Base-by-base conservation (phyloP, 2,113 vertebrate genomes). In the Solea solea region DNA sequence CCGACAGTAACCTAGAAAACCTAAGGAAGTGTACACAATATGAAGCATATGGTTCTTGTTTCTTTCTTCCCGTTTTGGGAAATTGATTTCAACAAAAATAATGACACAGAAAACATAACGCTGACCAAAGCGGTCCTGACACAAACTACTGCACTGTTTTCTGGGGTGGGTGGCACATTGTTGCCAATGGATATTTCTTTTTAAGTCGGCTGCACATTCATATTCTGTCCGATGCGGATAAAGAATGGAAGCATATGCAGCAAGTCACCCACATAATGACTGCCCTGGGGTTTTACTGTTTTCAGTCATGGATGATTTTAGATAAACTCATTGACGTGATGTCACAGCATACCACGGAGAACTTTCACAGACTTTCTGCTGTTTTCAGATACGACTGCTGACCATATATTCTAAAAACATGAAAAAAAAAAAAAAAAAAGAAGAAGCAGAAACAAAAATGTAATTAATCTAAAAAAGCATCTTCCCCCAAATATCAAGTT, bases 1-100 rank as follows among this genome's bases (percentile, higher is more conserved):
- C 95, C 95, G 93, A 95, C 94, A 95, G 95, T 94, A 95, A 94
- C 95, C 94, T 94, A 94, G 95, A 96, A 97, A 91, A 90, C 64
- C 85, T 75, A 50, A 84, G 88, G 90, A 90, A 89, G 80, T 69
- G 78, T 79, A 78, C 84, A 91, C 87, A 87, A 90, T 86, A 59
- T 82, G 81, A 94, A 95, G 95, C 95, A 95, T 93, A 93, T 95
- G 94, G 95, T 91, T 92, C 93, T 94, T 95, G 95, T 87, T 87
- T 88, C 78, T 83, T 54, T 65, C 64, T 53, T 53, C 50, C 15
- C 21, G 50, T 53, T 84, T 86, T 69, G 44, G 75, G 67, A 88
- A 89, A 91, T 89, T 87, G 88, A 90, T 88, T 90, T 83, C 63
- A 70, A 86, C 83, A 77, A 89, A 34, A 86, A 81, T 87, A 87